Evolutionary conservation across 2,888 invertebrate species (phyloP).

Genomic region (Drosophila meridiana): DNA sequence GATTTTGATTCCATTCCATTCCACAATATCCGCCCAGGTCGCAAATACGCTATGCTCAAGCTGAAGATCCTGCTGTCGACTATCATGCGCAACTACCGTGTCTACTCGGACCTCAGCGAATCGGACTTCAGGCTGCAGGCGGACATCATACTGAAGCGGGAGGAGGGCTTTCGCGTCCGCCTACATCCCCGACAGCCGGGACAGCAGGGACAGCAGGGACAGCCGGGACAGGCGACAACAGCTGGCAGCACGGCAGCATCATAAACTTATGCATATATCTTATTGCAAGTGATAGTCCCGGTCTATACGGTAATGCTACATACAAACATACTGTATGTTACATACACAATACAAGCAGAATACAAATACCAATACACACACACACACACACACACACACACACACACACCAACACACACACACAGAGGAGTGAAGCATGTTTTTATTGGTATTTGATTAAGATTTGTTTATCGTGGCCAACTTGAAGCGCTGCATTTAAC

Average conservation of each 20-base stretch:
- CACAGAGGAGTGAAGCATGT: slow-evolving; percentile 35
- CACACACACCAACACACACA: slow-evolving; percentile 15
- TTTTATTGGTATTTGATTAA: slow-evolving; percentile 39
- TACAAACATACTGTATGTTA: slow-evolving; percentile 5
- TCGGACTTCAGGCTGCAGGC: slow-evolving; percentile 90
- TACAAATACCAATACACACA: slow-evolving; percentile 18
- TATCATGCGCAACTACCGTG: slow-evolving; percentile 90
- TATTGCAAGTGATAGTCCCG: slow-evolving; percentile 74
- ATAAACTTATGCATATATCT: slow-evolving; percentile 55
- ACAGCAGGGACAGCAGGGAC: slow-evolving; percentile 74
- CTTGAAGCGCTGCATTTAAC: slow-evolving; percentile 57
- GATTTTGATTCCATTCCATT: neutral
- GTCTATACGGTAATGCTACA: slow-evolving; percentile 68
- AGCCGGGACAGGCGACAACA: slow-evolving; percentile 58
- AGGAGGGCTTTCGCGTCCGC: slow-evolving; percentile 91
- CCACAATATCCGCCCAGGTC: slow-evolving; percentile 86
- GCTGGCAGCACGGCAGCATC: slow-evolving; percentile 55
- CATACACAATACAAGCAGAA: slow-evolving; percentile 31
- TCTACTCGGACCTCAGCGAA: slow-evolving; percentile 89
- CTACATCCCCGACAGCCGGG: slow-evolving; percentile 87
- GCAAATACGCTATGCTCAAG: slow-evolving; percentile 93
- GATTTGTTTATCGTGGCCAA: slow-evolving; percentile 47
- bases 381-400: slow-evolving; percentile 13
- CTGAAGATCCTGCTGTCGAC: slow-evolving; percentile 91
- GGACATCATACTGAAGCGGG: slow-evolving; percentile 91